Evolutionary conservation across 2,888 invertebrate species (phyloP), one percentile per base, ranked within the genome.

Genomic region (Ariolimax columbianus): DNA sequence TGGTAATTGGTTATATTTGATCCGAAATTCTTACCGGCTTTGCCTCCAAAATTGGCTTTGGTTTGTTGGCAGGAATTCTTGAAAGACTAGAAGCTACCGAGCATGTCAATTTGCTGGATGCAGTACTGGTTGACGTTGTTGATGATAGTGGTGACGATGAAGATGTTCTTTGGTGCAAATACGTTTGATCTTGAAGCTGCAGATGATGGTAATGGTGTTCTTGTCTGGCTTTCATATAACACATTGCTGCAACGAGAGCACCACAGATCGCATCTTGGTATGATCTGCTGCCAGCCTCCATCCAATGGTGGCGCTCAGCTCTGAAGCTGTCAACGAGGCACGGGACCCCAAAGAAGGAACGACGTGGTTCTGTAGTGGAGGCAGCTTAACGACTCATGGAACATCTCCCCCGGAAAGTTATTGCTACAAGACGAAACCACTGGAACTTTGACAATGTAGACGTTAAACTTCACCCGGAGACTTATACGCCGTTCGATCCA

Each of bases 231-330:
- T 91, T 91, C 88, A 92, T 87, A 84, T 91, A 92, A 86, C 91
- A 91, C 90, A 91, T 89, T 59, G 91, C 91, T 11, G 92, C 90
- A 40, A 92, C 90, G 66, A 91, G 87, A 33, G 91, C 90, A 33
- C 92, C 91, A 86, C 92, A 92, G 51, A 92, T 89, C 23, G 91
- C 91, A 88, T 91, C 90, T 84, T 92, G 91, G 86, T 91, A 91
- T 4, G 91, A 90, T 83, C 91, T 88, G 55, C 87, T 86, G n/a
- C 88, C 73, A 63, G 86, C 83, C 73, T 89, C 89, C 89, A 89
- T 89, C 59, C 87, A 89, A 23, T 14, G 43, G 17, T 11, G 36
- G 33, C 43, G 3, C 30, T 38, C 70, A 66, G 68, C 51, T 19
- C 1, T 30, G 11, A 47, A 4, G 33, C 26, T 19, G 75, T 51